Percentiles rank a stretch among this genome's conserved stretches.
Evolutionary conservation across 2,113 vertebrate species (phyloP).

Genomic region (Callospermophilus lateralis): DNA sequence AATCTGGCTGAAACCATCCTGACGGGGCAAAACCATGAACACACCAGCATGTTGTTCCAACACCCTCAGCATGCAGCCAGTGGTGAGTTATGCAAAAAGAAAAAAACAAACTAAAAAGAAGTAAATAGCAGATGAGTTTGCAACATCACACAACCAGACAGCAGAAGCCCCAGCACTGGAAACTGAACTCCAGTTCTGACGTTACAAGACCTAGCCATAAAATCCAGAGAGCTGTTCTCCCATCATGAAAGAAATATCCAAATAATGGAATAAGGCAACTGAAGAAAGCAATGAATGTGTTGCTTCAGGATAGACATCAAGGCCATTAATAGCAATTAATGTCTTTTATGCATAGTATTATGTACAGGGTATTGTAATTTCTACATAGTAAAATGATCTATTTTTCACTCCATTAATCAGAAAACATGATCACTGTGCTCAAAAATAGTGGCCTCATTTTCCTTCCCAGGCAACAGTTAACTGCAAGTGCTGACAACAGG

Average conservation of each 20-base stretch:
- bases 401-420: conserved; percentile 81
- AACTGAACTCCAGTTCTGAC: background rate
- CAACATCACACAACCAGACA: background rate
- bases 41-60: rapidly evolving
- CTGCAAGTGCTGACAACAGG: conserved; percentile 41
- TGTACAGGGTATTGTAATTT: background rate
- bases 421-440: conserved; percentile 63
- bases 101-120: background rate
- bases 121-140: background rate
- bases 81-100: background rate
- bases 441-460: conserved; percentile 59
- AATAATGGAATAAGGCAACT: conserved; percentile 24
- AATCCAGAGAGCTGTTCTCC: background rate
- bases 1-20: background rate
- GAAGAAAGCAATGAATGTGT: conserved; percentile 45
- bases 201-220: background rate
- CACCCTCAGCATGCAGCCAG: background rate
- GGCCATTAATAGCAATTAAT: conserved; percentile 69
- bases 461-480: conserved; percentile 62
- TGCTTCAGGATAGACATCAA: conserved; percentile 66
- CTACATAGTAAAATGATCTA: conserved; percentile 63
- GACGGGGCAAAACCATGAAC: background rate
- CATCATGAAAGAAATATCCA: conserved; percentile 49
- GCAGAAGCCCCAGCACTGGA: background rate
- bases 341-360: background rate